Evolutionary conservation across 2,113 vertebrate genomes (phyloP), one percentile per base, ranked within the genome.

Genomic region (Triplophysa rosa): DNA sequence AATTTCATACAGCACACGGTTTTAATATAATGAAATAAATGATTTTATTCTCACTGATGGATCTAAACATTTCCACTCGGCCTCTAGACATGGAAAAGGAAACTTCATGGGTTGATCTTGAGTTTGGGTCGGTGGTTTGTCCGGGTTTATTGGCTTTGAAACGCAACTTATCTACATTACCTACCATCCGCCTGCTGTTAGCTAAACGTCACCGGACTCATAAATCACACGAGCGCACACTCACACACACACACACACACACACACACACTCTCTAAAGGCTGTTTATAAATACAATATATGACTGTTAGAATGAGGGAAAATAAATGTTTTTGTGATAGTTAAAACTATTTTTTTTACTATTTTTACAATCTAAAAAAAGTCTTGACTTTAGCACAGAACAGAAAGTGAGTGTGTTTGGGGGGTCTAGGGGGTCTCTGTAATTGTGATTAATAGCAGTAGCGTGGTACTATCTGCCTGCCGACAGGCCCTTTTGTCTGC

Each of bases 381-480:
- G 54, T 45, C 49, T 62, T 58, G 37, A 19, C 21, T 56, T 9
- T 37, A 45, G 12, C 87, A 77, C 87, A 84, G 87, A 54, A 84
- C 86, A 83, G 70, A 77, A 89, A 88, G 91, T 84, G 88, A 88
- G 89, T 93, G 78, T 84, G 79, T 79, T 84, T 72, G 62, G 54
- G 72, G 86, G 88, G 65, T 62, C 54, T 63, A 4, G 88, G 81
- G 86, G 90, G 91, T 90, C 91, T 95, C 90, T 95, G 93, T 98
- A 98, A 98, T 98, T 98, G 95, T 99, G 97, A 99, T 98, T 98
- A 97, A 98, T 99, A 96, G 95, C 91, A 86, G 94, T 90, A 93
- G 92, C 74, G 92, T 91, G 93, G 94, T 86, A 85, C 93, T 98
- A 96, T 98, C 95, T 95, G 90, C 94, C 94, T 92, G 90, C 93